Conservation (phyloP, 2,113 vertebrate species). For the Ctenodactylus gundi region DNA sequence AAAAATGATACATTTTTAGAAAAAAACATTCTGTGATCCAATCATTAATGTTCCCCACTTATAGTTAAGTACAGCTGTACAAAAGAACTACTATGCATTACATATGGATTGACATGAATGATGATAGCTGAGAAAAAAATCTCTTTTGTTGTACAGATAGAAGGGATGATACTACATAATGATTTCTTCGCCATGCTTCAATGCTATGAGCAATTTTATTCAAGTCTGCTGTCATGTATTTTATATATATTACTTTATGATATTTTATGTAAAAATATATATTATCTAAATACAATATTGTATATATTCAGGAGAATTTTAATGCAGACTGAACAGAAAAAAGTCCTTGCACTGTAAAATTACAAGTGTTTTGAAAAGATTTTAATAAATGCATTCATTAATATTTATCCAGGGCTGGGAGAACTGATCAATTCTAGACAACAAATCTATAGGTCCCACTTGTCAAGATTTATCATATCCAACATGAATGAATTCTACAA, state of each 20-base stretch:
- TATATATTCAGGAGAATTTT: not conserved
- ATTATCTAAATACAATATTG: not conserved
- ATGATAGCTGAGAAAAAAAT: slow-evolving; percentile 25
- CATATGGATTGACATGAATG: not conserved
- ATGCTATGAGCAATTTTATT: not conserved
- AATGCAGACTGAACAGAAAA: slow-evolving; percentile 24
- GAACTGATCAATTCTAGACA: slow-evolving; percentile 19
- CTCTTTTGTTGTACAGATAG: not conserved
- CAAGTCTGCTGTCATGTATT: not conserved
- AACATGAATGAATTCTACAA: not conserved
- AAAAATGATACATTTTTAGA: slow-evolving; percentile 40
- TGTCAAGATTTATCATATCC: not conserved
- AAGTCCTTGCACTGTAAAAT: slow-evolving; percentile 25
- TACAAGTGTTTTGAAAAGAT: not conserved
- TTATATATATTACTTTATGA: not conserved
- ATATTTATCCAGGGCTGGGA: not conserved
- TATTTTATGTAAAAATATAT: not conserved
- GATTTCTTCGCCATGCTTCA: not conserved
- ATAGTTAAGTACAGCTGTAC: not conserved
- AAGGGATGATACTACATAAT: not conserved
- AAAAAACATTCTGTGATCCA: not conserved
- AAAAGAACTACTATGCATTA: not conserved
- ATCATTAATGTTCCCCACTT: not conserved
- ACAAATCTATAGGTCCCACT: not conserved
- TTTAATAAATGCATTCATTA: slow-evolving; percentile 16